A percentile compares a stretch with the other conserved stretches of the same genome.
phyloP scores from a whole-genome alignment of 2,888 invertebrate species.

The Zhuqinia jingwanae region DNA sequence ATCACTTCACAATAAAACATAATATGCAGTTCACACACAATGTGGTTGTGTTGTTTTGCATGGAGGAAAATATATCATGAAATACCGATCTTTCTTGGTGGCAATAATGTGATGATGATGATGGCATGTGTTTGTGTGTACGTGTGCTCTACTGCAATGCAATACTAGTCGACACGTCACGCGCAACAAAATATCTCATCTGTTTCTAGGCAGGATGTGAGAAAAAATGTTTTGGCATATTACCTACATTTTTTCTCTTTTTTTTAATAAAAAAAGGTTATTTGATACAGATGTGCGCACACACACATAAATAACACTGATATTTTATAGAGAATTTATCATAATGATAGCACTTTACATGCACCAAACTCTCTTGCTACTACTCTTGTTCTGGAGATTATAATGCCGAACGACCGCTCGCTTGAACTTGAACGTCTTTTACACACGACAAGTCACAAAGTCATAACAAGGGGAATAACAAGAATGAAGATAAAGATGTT shows the following conservation, averaged over 20 bases:
- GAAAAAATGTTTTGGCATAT: constrained; percentile 17
- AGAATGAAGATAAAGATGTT: too few species aligned
- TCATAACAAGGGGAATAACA: too few species aligned
- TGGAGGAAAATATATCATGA: too few species aligned
- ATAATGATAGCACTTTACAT: not conserved
- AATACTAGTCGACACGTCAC: too few species aligned
- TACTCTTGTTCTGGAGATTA: not conserved
- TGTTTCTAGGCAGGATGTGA: constrained; percentile 6
- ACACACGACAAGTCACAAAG: constrained; percentile 4
- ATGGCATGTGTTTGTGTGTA: not conserved
- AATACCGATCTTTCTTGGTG: not conserved
- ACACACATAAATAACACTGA: not conserved
- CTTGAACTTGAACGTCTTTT: not conserved
- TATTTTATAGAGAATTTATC: not conserved
- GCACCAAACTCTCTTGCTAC: not conserved
- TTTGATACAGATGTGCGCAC: constrained; percentile 24
- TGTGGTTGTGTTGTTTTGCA: not conserved
- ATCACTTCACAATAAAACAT: too few species aligned
- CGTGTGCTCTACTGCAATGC: too few species aligned
- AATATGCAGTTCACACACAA: not conserved
- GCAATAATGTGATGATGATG: too few species aligned
- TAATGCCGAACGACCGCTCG: not conserved
- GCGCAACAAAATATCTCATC: not conserved
- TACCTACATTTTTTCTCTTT: constrained; percentile 34
- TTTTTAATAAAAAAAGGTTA: not conserved